These are phyloP conservation scores for Troilus luridus DNA, from an alignment of 2,888 invertebrate species.

Conservation along the genomic window DNA sequence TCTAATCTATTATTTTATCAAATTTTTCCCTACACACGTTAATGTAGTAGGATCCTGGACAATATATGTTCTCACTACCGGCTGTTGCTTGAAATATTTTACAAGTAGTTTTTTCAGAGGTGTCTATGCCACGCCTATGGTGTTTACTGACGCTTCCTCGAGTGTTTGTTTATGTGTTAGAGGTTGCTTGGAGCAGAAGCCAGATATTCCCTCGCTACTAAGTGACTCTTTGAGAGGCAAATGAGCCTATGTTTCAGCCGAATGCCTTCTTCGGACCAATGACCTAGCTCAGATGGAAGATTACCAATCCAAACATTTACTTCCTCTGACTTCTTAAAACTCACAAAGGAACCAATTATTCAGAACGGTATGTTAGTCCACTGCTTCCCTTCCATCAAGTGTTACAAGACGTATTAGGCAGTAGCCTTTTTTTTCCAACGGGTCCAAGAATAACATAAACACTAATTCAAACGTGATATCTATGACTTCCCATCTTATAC, in stretches of 20 bases:
- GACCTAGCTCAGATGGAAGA: conserved; percentile 38
- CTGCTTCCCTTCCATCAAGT: not conserved
- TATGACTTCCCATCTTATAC: not conserved
- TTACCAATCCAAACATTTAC: conserved; percentile 46
- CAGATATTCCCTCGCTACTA: conserved; percentile 9
- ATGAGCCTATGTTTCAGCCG: conserved; percentile 22
- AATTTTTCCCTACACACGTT: no score
- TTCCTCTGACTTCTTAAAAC: not conserved
- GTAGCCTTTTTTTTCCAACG: not conserved
- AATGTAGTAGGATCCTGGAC: no score
- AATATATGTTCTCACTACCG: not conserved
- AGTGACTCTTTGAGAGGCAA: conserved; percentile 45
- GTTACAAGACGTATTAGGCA: not conserved
- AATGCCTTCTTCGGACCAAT: conserved; percentile 33
- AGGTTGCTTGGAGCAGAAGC: not conserved
- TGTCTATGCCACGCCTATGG: not conserved
- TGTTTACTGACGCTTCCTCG: not conserved
- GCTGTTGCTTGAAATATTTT: not conserved
- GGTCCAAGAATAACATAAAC: not conserved
- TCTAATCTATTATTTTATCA: no score
- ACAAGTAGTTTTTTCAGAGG: not conserved
- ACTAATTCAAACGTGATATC: not conserved
- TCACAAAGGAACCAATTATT: not conserved
- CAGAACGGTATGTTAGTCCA: not conserved
- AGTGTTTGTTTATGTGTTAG: conserved; percentile 14